Base-by-base conservation (phyloP, 2,888 invertebrate genomes). In the Eilema depressum region DNA sequence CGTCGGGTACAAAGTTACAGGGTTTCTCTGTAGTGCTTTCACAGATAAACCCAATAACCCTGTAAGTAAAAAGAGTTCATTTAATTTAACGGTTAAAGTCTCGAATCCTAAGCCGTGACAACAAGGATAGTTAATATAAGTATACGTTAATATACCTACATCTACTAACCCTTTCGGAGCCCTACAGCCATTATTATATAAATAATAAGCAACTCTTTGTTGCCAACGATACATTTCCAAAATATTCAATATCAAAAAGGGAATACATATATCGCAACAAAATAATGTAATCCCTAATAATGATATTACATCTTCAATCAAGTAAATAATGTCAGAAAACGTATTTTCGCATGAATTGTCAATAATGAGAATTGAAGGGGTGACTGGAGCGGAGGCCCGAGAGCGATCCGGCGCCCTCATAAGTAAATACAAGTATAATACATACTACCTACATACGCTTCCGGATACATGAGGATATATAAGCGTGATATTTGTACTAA, bases 321-420 rank as follows among this genome's bases (percentile, higher is more conserved):
- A 66, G 60, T 59, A 66, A 60, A 41, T 28, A 66, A 66, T 41
- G 41, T 41, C 41, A 37, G 59, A 59, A 66, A 64, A 59, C 41
- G 66, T 59, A 66, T 66, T 65, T 56, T 57, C 65, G 57, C 65
- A 65, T 65, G 65, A 65, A 65, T 65, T 65, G 65, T 57, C 57
- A 65, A 57, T 65, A 65, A 65, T 65, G 65, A 57, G 56, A 53
- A 66, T 60, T 60, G 57, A 59, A 66, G 59, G 66, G 66, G 59
- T 59, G 66, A 56, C 53, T 65, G 65, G 65, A 65, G 25, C 33
- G 14, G 65, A 47, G 47, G 47, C 47, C 47, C 47, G 47, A 57
- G 56, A 65, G 65, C 65, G 33, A 65, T 56, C 37, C 25, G 37
- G 41, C 37, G 60, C 66, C 60, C 53, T n/a, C 12, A 20, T 30